These are phyloP conservation scores for Erebia aethiops DNA, from an alignment of 2,888 invertebrate genomes.

Conservation along the genomic window DNA sequence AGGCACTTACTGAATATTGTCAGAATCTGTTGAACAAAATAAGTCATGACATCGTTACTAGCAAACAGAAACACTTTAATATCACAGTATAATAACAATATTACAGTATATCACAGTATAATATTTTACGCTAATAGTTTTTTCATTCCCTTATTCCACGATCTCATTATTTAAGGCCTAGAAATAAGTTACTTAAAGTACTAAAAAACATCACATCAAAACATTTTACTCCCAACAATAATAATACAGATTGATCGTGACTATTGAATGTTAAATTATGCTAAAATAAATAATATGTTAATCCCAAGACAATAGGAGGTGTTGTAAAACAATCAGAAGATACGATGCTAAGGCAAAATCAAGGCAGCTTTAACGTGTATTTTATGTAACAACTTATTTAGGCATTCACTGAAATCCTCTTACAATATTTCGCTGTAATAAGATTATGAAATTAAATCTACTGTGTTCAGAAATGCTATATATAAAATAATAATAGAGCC, in stretches of 20 bases:
- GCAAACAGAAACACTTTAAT: no score
- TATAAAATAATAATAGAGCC: background rate
- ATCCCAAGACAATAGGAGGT: conserved; percentile 29
- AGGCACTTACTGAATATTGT: no score
- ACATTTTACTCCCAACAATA: background rate
- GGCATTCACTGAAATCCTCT: conserved; percentile 19
- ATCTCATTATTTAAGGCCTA: background rate
- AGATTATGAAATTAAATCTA: conserved; percentile 1
- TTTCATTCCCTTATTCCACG: no score
- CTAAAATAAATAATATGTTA: conserved; percentile 27
- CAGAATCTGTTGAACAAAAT: no score
- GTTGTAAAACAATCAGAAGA: conserved; percentile 27
- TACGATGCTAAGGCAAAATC: conserved; percentile 24
- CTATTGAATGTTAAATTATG: conserved; percentile 24
- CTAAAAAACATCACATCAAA: background rate
- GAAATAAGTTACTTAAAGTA: background rate
- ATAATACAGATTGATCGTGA: conserved; percentile 16
- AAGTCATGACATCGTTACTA: no score
- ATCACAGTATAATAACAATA: no score
- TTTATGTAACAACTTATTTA: conserved; percentile 28
- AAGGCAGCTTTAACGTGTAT: conserved; percentile 10
- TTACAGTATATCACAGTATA: no score
- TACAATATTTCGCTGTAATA: conserved; percentile 11
- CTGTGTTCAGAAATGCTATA: background rate
- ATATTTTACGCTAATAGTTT: no score